Evolutionary conservation across 2,888 invertebrate species (phyloP), one percentile per base, ranked within the genome.

Genomic region (Leptothorax acervorum): DNA sequence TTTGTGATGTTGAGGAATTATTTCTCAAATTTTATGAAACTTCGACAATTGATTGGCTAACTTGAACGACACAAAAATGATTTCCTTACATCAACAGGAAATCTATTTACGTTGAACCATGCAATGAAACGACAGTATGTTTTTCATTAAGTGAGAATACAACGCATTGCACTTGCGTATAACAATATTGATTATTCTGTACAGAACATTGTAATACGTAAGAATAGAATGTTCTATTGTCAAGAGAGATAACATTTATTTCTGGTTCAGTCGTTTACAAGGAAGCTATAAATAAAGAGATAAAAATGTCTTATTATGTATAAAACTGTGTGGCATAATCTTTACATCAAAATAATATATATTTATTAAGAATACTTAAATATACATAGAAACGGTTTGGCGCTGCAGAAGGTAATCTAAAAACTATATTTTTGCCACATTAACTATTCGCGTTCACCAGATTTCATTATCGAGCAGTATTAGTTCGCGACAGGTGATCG

Each of bases 131-230:
- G 12, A 45, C 12, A 12, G 0, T 45, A 45, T 48, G 12, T 15
- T 51, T n/a, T 51, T 51, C 48, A 15, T 15, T 5, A 48, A 12
- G 12, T 6, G 51, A 51, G 57, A 82, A 85, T 74, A 84, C 63
- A 63, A 45, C 35, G 57, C 28, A 85, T 86, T 88, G 65, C 82
- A 23, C 62, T 28, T 23, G 48, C 23, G 5, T 35, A 62, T 12
- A 51, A 86, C 73, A 88, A 82, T 86, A 51, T 51, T 75, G 18
- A 87, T 87, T 88, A 68, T 85, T 31, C 31, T 35, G 8, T 3
- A n/a, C n/a, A 53, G n/a, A 2, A 3, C 23, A 55, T 68, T 31
- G 42, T 42, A 28, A 55, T 18, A 23, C 71, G 31, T 9, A 73
- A 57, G 79, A 86, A 86, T 57, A 85, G 31, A 62, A 66, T 23